These are phyloP conservation scores for Drosophila kikkawai DNA, from an alignment of 1,140 invertebrate genomes.

Conservation along the genomic window DNA sequence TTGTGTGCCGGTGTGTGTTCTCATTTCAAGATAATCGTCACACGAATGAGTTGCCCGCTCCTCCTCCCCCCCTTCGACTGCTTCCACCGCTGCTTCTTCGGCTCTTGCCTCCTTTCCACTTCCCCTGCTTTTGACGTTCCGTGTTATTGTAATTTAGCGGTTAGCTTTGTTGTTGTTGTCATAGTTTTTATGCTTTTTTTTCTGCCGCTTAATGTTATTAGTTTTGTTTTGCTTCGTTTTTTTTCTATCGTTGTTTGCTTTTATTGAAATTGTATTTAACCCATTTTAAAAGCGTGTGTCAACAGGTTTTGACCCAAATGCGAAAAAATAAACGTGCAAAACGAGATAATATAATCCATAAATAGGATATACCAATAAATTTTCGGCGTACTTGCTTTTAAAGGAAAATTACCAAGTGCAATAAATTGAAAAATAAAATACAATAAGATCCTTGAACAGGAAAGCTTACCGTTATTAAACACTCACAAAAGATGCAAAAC, in stretches of 20 bases:
- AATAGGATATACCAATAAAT: constrained; percentile 3
- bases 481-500: background rate
- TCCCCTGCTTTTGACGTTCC: constrained; percentile 13
- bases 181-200: constrained; percentile 50
- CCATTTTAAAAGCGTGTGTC: constrained; percentile 67
- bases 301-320: constrained; percentile 81
- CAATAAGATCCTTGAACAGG: background rate
- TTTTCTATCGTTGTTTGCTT: constrained; percentile 32
- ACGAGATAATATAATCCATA: background rate
- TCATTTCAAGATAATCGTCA: constrained; percentile 82
- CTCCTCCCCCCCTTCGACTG: background rate
- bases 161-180: constrained; percentile 54
- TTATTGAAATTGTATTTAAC: constrained; percentile 71
- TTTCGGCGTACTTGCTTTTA: background rate
- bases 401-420: background rate
- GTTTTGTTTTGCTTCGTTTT: constrained; percentile 23
- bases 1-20: constrained; percentile 54
- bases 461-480: background rate
- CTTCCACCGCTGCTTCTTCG: constrained; percentile 17
- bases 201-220: constrained; percentile 74
- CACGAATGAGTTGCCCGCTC: constrained; percentile 64
- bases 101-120: constrained; percentile 17
- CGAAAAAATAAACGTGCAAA: constrained; percentile 19
- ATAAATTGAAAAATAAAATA: background rate
- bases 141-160: constrained; percentile 78